Evolutionary conservation across 2,113 vertebrate species (phyloP).

Genomic region (Ageneiosus marmoratus): DNA sequence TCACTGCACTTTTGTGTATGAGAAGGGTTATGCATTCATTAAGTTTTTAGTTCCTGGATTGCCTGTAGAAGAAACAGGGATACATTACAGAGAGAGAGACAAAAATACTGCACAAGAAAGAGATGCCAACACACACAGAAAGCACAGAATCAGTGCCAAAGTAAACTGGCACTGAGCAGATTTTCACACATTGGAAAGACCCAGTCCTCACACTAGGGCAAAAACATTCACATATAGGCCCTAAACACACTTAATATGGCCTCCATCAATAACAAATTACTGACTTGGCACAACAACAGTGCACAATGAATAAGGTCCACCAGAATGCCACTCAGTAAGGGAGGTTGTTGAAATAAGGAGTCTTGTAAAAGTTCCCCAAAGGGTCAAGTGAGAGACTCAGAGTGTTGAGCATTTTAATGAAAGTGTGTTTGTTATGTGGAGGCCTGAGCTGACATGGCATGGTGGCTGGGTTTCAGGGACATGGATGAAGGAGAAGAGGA

Average conservation of each 20-base stretch:
- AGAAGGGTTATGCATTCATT: slow-evolving; percentile 60
- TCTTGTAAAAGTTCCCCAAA: slow-evolving; percentile 37
- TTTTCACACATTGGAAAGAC: slow-evolving; percentile 68
- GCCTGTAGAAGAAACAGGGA: slow-evolving; percentile 50
- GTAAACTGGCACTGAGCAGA: slow-evolving; percentile 60
- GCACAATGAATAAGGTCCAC: slow-evolving; percentile 11
- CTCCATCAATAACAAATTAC: slow-evolving; percentile 50
- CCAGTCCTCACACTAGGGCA: slow-evolving; percentile 56
- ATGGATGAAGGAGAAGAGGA: slow-evolving; percentile 30
- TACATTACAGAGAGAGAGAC: slow-evolving; percentile 51
- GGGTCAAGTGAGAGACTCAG: slow-evolving; percentile 41
- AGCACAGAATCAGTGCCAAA: slow-evolving; percentile 57
- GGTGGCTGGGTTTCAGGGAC: slow-evolving; percentile 46
- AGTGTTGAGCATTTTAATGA: slow-evolving; percentile 53
- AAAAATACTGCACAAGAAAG: slow-evolving; percentile 60
- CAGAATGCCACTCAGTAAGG: slow-evolving; percentile 21
- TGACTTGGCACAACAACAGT: slow-evolving; percentile 45
- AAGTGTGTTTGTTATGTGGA: slow-evolving; percentile 42
- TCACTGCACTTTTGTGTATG: slow-evolving; percentile 44
- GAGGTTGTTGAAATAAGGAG: slow-evolving; percentile 10
- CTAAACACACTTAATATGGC: slow-evolving; percentile 50
- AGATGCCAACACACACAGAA: slow-evolving; percentile 58
- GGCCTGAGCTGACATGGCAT: slow-evolving; percentile 35
- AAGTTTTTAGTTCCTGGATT: slow-evolving; percentile 49
- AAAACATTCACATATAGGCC: slow-evolving; percentile 58